Evolutionary conservation across 2,113 vertebrate species (phyloP), one percentile per base, ranked within the genome.

Genomic region (Tetraodon nigroviridis): DNA sequence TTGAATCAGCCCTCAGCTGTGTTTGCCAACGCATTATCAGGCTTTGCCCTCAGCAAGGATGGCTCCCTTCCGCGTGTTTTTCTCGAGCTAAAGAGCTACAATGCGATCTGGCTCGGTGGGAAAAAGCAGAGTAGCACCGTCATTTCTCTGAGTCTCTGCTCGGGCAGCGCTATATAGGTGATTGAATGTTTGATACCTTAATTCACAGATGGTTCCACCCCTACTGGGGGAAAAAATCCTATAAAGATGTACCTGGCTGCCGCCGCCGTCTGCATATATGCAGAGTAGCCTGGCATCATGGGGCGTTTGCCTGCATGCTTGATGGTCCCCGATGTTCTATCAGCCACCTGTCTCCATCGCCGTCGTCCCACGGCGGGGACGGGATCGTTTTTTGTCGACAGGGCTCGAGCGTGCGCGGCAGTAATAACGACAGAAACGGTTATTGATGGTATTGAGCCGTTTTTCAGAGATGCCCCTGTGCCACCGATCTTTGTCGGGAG

Each of bases 1-100:
- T 80, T 66, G 57, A 61, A 73, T 79, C 73, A 78, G 83, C 69
- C 70, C 78, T 83, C 78, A 76, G 82, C 75, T 85, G 73, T 88
- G 81, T 89, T 85, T 89, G 81, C 79, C 69, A 79, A 80, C 78
- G 82, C 73, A 81, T 90, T 87, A 88, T 87, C 87, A 82, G 81
- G 89, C 86, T 87, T 83, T 69, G 76, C 81, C 87, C 78, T 82
- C 78, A 85, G 88, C 79, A 81, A 86, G 86, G 83, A 87, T 87
- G 75, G 71, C 85, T 71, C 76, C 74, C 79, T 76, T 85, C 72
- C 87, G 84, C 84, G 89, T 87, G 86, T 84, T 86, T 87, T 80
- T 69, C 81, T 75, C 71, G 65, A 51, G 76, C 82, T 75, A 63
- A 87, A 87, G 64, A 65, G 82, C 75, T 78, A 78, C 80, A 72